Percentiles rank a stretch among this genome's conserved stretches.
These are phyloP conservation scores for Acropora yongei DNA, from an alignment of 64 coral and sea anemone species.

Conservation along the genomic window DNA sequence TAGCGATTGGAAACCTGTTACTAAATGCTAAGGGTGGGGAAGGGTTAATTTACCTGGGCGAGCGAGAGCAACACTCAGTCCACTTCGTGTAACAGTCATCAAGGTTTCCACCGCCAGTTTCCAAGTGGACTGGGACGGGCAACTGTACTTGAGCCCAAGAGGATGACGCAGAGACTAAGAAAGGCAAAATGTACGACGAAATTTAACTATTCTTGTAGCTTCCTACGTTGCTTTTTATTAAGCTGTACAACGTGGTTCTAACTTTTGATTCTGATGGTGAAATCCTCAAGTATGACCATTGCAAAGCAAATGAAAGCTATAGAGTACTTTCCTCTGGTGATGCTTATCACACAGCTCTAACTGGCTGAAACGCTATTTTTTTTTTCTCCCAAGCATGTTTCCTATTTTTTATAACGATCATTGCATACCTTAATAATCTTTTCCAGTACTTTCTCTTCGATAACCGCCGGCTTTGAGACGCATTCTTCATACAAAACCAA, in stretches of 20 bases:
- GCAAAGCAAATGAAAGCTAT: not conserved
- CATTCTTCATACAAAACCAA: slow-evolving; percentile 81
- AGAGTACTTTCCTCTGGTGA: not conserved
- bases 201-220: not conserved
- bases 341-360: not conserved
- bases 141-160: slow-evolving; percentile 90
- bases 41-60: slow-evolving; percentile 47
- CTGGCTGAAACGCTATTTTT: not conserved
- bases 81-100: slow-evolving; percentile 82
- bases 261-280: not conserved
- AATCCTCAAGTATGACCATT: not conserved
- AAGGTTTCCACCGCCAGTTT: slow-evolving; percentile 91
- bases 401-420: no score
- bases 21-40: no score
- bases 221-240: not conserved
- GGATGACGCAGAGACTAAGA: slow-evolving; percentile 79
- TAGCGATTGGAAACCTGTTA: no score
- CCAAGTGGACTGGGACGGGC: slow-evolving; percentile 93
- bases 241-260: not conserved
- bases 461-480: slow-evolving; percentile 73
- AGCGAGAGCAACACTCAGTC: slow-evolving; percentile 82
- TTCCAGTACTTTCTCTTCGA: slow-evolving; percentile 93
- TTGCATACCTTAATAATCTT: slow-evolving; percentile 84
- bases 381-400: not conserved
- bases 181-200: not conserved